Evolutionary conservation across 2,797 vertebrate genomes (phyloP), one percentile per base, ranked within the genome.

Genomic region (Mionectes olivaceus): DNA sequence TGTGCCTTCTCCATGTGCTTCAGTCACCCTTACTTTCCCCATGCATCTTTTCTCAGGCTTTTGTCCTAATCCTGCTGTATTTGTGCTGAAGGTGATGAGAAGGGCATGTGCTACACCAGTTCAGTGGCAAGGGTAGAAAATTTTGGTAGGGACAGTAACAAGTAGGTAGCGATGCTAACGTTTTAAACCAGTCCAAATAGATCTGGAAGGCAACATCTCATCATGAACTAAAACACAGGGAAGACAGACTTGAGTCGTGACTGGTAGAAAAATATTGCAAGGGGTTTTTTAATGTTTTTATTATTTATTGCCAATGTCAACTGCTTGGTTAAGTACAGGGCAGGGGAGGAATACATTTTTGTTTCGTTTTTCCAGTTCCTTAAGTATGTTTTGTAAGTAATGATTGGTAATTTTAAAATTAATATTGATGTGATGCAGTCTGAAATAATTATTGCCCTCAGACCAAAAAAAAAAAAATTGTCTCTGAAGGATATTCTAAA

Each of bases 161-260:
- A 37, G 9, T 13, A 57, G 16, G 10, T 55, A 71, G 18, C 0
- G 0, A 44, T 5, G 2, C 22, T 44, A 19, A 32, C 2, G 0
- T 46, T 89, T 85, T 77, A 63, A 92, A 73, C 11, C n/a, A 57
- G 19, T 41, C 27, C 50, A 19, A 0, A 75, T 61, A 37, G 33
- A 63, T 24, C 43, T 87, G 37, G 35, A 81, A 86, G n/a, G 39
- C 39, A 86, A 3, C 76, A 61, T 73, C 46, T 86, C 56, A 13
- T 71, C 0, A 2, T 64, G 49, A 80, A 13, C 43, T 56, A 57
- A 80, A 94, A 63, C 24, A 69, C 27, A 82, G 65, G 71, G 1
- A 5, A 71, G 84, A 59, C 35, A 73, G 43, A 23, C 63, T 61
- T 44, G 35, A 86, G 28, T 67, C 24, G 16, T 46, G 70, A 59